Base-by-base conservation (phyloP, 2,113 vertebrate genomes). In the Numida meleagris region DNA sequence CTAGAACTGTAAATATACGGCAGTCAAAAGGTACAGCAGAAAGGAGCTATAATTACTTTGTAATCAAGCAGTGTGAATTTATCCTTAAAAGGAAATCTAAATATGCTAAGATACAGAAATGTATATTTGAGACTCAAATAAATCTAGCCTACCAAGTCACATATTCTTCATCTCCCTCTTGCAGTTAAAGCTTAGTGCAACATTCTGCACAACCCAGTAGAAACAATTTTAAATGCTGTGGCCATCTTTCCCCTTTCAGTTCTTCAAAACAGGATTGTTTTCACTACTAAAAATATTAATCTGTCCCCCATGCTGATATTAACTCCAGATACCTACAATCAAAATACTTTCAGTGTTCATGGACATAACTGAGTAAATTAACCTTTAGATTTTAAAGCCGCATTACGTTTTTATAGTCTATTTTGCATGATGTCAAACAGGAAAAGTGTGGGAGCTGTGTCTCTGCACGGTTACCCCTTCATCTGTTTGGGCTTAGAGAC, bases 151-250 rank as follows among this genome's bases (percentile, higher is more conserved):
- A 81, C 40, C 19, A 34, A 9, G 17, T 71, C 43, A 70, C 20
- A 34, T 42, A 83, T 68, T 74, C 34, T 78, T 84, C 48, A 78
- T 50, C 36, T 2, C 85, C 18, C 29, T 59, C 59, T 71, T 75
- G n/a, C 40, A 84, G 14, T 51, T 86, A 90, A 83, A 93, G 82
- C n/a, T 76, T 38, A 79, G 14, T 40, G 46, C 91, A 95, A 92
- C 13, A n/a, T 65, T 72, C 48, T 65, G 21, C 31, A 36, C 33
- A 86, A 68, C 25, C 18, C 7, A 53, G 34, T 25, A 36, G 24
- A 48, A 94, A 84, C 18, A 3, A 29, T 53, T 53, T 31, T 15
- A 53, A 31, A 31, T 53, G 51, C 51, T 73, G 25, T 57, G 65
- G 51, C 9, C 8, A 43, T 51, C 14, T 55, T 81, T 45, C 67